Evolutionary conservation across 2,888 invertebrate genomes (phyloP), one percentile per base, ranked within the genome.

Genomic region (Chrysotoxum bicinctum): DNA sequence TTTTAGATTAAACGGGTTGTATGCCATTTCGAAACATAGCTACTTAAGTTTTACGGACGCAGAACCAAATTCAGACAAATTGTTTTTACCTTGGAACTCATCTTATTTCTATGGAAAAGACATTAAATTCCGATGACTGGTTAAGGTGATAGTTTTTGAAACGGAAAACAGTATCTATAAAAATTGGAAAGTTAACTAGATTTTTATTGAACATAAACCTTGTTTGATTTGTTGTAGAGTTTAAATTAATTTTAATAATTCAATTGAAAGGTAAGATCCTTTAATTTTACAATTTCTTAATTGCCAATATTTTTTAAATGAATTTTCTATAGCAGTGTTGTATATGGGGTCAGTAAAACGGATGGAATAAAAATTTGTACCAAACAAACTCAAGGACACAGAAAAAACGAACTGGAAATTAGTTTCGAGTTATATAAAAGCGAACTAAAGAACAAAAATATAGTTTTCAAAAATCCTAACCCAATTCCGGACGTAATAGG

Each of bases 1-100:
- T 58, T 74, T 60, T 45, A 21, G 68, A 21, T 79, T 58, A 56
- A 50, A 32, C 19, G 19, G 12, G 32, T 45, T 19, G n/a, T 21
- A 32, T 48, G 32, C 10, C 56, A 19, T 50, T 40, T 35, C 23
- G 37, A 26, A 62, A 54, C 35, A 52, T 26, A 30, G 54, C 0
- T 54, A 32, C 54, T 54, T 12, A 56, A 56, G 6, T 56, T 56
- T 54, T 19, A 54, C 30, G 2, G 35, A 14, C 12, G 0, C 5
- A 52, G 16, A 3, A 43, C 43, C 26, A n/a, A 30, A n/a, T n/a
- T n/a, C n/a, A n/a, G 32, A 54, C 32, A 19, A 16, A 54, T 54
- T 32, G 9, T 54, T 52, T 40, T 7, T 6, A 5, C 2, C 1
- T 40, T 54, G 9, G 21, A 19, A 2, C 26, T 26, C 4, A 37